Evolutionary conservation across 2,888 invertebrate genomes (phyloP).

Genomic region (Calliopum simillimum): DNA sequence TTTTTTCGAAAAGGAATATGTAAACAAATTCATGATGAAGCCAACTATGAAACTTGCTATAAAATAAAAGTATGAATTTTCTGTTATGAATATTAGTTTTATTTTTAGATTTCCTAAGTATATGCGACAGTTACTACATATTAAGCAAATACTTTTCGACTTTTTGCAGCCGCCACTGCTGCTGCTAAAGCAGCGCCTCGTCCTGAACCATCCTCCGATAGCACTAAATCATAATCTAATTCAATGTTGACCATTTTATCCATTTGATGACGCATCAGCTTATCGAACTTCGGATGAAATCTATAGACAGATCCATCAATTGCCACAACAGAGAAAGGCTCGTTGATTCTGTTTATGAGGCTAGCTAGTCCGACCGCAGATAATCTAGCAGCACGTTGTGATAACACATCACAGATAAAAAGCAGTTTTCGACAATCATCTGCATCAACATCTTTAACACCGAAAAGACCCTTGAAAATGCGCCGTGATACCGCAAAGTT

Average conservation of each 20-base stretch:
- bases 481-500: conserved; percentile 79
- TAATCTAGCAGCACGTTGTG: conserved; percentile 89
- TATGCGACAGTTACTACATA: no score
- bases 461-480: conserved; percentile 82
- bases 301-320: conserved; percentile 97
- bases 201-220: conserved; percentile 95
- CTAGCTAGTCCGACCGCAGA: conserved; percentile 89
- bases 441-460: conserved; percentile 73
- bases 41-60: no score
- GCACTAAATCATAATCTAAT: conserved; percentile 89
- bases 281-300: conserved; percentile 95
- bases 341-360: conserved; percentile 88
- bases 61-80: no score
- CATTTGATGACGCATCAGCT: conserved; percentile 90
- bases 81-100: no score
- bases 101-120: no score
- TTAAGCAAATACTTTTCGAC: no score
- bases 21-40: not conserved
- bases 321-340: conserved; percentile 89
- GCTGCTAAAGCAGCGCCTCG: conserved; percentile 95
- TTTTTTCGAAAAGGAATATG: not conserved
- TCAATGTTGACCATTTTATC: conserved; percentile 77
- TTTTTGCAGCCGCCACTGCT: conserved; percentile 76
- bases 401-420: conserved; percentile 89
- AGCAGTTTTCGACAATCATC: conserved; percentile 90